These are phyloP conservation scores for Mimas tiliae DNA, from an alignment of 2,888 invertebrate genomes.

Conservation along the genomic window DNA sequence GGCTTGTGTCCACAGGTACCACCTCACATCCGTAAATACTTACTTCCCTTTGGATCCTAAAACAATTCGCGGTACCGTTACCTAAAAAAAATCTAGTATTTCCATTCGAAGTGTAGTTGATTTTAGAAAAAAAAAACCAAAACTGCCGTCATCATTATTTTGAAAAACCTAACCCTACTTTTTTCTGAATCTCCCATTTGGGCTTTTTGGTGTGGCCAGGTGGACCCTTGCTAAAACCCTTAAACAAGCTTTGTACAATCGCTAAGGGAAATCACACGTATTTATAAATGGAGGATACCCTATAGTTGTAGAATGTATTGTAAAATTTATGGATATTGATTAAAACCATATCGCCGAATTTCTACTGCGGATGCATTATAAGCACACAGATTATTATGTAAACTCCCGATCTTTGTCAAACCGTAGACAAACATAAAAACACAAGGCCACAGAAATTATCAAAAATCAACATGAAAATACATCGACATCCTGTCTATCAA, in stretches of 20 bases:
- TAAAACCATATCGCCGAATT: too few species aligned
- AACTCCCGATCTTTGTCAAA: too few species aligned
- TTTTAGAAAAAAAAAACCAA: not conserved
- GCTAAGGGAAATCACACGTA: slow-evolving; percentile 8
- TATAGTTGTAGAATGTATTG: slow-evolving; percentile 18
- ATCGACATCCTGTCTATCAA: not conserved
- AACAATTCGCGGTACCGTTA: not conserved
- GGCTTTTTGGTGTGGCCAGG: slow-evolving; percentile 24
- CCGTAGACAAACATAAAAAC: not conserved
- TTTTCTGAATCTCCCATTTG: slow-evolving; percentile 12
- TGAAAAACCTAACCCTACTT: slow-evolving; percentile 19
- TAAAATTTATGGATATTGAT: not conserved
- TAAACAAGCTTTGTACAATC: slow-evolving; percentile 19
- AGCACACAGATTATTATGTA: too few species aligned
- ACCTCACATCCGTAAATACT: not conserved
- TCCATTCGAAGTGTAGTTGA: too few species aligned
- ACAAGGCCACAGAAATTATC: not conserved
- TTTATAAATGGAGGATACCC: slow-evolving; percentile 13
- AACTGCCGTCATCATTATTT: slow-evolving; percentile 18
- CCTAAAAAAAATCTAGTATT: not conserved
- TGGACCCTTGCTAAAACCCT: slow-evolving; percentile 22
- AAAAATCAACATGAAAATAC: not conserved
- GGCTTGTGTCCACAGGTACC: not conserved
- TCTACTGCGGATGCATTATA: too few species aligned
- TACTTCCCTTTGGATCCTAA: not conserved